Base-by-base conservation (phyloP, 2,888 invertebrate species). In the Nomada ruficornis region DNA sequence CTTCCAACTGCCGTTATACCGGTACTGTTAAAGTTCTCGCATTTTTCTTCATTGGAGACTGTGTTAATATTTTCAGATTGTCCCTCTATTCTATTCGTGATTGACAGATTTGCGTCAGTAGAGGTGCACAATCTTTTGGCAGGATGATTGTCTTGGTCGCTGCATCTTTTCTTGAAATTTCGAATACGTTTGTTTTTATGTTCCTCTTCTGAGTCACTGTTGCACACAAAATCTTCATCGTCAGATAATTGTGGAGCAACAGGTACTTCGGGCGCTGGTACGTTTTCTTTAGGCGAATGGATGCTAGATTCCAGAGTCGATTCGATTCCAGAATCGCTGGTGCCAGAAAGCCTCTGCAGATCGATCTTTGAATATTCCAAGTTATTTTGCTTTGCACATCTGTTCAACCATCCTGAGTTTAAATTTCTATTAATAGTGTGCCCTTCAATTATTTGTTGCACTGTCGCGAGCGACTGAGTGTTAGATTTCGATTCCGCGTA, bases 141-240 rank as follows among this genome's bases (percentile, higher is more conserved):
- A 1, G 69, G 42, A 29, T 73, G 80, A 74, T 23, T 60, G 9
- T 86, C 83, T 10, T 74, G 82, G 20, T 89, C 85, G 7, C 84
- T 86, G 7, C 83, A 50, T 62, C 95, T 95, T 88, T 96, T 96
- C 1, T 95, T 94, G 54, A 95, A 95, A 67, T 96, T 96, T 86
- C 96, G 94, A 55, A 95, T 91, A 88, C 95, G 94, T 83, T 95
- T 95, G 80, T 87, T 90, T 20, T 83, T 89, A 44, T 85, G 83
- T 50, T 95, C 95, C 65, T 94, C 95, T 89, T 96, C 96, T 55
- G 96, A 96, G 86, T 96, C 97, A 94, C 96, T 97, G 86, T 96
- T 96, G 18, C 94, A 95, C 71, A 96, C 94, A 80, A 96, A 94
- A 92, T 97, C 97, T 88, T 97, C 96, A 90, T 96, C 96, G 88